These are phyloP conservation scores for Drosophila ustulata DNA, from an alignment of 2,888 invertebrate species.

Conservation along the genomic window DNA sequence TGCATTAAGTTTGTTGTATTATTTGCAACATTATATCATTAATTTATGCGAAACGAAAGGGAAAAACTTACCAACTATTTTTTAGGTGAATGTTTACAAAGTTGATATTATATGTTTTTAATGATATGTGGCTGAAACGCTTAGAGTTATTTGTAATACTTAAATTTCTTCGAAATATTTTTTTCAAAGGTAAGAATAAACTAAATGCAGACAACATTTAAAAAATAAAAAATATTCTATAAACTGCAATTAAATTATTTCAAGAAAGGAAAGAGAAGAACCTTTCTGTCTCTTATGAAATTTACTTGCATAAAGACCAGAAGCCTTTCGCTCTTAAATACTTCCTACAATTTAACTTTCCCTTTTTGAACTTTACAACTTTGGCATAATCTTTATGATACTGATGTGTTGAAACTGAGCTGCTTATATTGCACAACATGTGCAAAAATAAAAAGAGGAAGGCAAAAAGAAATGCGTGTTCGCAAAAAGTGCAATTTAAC, in stretches of 20 bases:
- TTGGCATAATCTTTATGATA: conserved; percentile 9
- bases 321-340: neutral
- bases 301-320: neutral
- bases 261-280: too few relatives aligned
- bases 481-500: conserved; percentile 52
- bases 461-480: conserved; percentile 14
- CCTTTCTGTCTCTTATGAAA: neutral
- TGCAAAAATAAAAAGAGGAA: conserved; percentile 40
- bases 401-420: conserved; percentile 10
- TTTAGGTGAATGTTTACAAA: neutral
- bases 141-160: too few relatives aligned
- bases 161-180: too few relatives aligned
- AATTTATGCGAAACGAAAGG: neutral
- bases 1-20: neutral
- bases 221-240: too few relatives aligned
- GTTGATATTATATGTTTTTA: too few relatives aligned
- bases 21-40: neutral
- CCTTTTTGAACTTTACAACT: neutral
- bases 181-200: too few relatives aligned
- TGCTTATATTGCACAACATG: conserved; percentile 58
- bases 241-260: too few relatives aligned
- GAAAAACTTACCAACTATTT: neutral
- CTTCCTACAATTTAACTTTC: neutral
- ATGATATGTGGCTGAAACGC: too few relatives aligned
- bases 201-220: too few relatives aligned